Percentiles rank a stretch among this genome's conserved stretches.
phyloP scores from a whole-genome alignment of 1,140 invertebrate genomes.

The Pissodes strobi region DNA sequence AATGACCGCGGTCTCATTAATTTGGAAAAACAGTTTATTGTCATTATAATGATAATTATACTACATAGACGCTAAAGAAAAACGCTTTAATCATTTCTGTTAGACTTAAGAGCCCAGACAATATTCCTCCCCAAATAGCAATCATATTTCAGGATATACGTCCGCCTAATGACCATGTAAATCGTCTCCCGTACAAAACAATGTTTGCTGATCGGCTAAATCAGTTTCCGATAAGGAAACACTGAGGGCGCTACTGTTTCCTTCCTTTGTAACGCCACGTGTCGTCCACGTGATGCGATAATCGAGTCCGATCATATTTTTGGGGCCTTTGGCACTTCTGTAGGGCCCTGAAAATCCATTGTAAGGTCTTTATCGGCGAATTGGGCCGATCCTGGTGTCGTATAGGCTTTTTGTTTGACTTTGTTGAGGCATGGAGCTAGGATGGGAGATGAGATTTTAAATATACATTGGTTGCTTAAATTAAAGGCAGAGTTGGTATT shows the following conservation, averaged over 20 bases:
- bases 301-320: background rate
- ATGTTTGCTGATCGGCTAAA: constrained; percentile 33
- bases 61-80: no score
- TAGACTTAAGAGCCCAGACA: no score
- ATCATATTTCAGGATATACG: constrained; percentile 29
- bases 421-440: no score
- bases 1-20: no score
- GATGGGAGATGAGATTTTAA: no score
- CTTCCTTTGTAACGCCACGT: constrained; percentile 15
- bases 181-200: constrained; percentile 23
- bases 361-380: no score
- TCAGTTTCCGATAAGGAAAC: constrained; percentile 28
- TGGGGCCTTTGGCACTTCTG: constrained; percentile 1
- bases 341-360: background rate
- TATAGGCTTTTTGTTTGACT: background rate
- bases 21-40: no score
- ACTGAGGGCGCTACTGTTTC: constrained; percentile 17
- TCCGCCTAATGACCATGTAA: constrained; percentile 31
- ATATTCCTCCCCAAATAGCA: background rate
- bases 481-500: no score
- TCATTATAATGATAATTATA: no score
- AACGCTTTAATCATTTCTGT: no score
- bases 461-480: no score
- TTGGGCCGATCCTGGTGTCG: background rate
- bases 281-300: constrained; percentile 2